Conservation (phyloP, 2,113 vertebrate genomes). For the Gopherus evgoodei region DNA sequence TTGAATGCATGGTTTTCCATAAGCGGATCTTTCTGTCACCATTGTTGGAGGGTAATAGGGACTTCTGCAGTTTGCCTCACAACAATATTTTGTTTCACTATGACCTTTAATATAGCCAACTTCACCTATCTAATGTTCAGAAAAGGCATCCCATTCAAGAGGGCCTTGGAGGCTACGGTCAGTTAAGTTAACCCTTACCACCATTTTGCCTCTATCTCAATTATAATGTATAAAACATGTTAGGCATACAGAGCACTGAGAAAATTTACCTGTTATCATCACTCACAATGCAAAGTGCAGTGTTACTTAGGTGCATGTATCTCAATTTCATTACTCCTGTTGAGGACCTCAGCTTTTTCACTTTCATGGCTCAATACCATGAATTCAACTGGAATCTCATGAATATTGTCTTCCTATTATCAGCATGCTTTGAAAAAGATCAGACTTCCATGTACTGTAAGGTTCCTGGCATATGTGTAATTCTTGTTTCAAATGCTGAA, state of each 20-base stretch:
- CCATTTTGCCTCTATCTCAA: neutral
- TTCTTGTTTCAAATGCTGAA: neutral
- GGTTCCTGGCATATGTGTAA: neutral
- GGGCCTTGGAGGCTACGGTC: neutral
- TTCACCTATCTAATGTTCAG: neutral
- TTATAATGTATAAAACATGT: neutral
- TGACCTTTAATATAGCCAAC: neutral
- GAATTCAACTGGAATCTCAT: neutral
- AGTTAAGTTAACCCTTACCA: neutral
- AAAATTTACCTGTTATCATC: neutral
- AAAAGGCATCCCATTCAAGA: too few relatives aligned
- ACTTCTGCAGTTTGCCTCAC: neutral
- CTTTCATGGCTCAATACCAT: slow-evolving; percentile 25
- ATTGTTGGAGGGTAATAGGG: neutral
- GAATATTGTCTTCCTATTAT: slow-evolving; percentile 34
- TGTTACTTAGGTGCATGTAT: neutral
- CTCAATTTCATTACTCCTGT: neutral
- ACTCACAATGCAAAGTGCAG: neutral
- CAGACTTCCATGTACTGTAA: neutral
- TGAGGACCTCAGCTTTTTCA: neutral
- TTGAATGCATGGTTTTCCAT: neutral
- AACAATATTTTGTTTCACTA: neutral
- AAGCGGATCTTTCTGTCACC: neutral
- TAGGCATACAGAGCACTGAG: too few relatives aligned
- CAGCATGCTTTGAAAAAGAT: slow-evolving; percentile 24